phyloP scores from a whole-genome alignment of 2,797 vertebrate genomes.

The Chloroceryle amazona region DNA sequence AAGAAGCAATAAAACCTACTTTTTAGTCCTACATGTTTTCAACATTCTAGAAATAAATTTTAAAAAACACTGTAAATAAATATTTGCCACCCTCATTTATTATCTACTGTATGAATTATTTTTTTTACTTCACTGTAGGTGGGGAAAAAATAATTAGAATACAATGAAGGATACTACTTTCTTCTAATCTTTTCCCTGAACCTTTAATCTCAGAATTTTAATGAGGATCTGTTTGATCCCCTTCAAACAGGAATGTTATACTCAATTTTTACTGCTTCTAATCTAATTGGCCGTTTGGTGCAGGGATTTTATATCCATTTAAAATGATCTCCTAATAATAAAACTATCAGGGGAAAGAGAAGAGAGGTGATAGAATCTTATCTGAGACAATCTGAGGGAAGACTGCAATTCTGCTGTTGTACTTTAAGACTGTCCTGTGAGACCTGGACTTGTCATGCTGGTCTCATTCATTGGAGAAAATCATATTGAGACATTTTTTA shows the following conservation, averaged over 20 bases:
- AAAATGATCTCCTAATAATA: conserved; percentile 1
- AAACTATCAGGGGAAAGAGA: neutral
- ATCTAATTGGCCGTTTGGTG: neutral
- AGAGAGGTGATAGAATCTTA: neutral
- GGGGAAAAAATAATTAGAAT: neutral
- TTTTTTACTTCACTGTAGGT: neutral
- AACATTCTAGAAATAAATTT: neutral
- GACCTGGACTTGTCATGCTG: neutral
- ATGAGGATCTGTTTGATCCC: neutral
- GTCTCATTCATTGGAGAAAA: neutral
- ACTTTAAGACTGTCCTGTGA: neutral
- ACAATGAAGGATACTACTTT: neutral
- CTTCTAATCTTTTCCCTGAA: neutral
- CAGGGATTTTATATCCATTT: neutral
- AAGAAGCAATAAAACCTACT: neutral
- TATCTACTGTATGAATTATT: neutral
- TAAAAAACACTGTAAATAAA: neutral
- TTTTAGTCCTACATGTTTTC: neutral
- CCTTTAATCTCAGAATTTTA: neutral
- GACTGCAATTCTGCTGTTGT: neutral
- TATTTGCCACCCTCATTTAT: neutral
- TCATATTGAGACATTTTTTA: neutral
- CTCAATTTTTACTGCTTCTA: neutral
- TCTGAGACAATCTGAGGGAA: neutral
- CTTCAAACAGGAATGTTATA: neutral